Evolutionary conservation across 2,797 vertebrate genomes (phyloP), one percentile per base, ranked within the genome.

Genomic region (Phalanger gymnotis): DNA sequence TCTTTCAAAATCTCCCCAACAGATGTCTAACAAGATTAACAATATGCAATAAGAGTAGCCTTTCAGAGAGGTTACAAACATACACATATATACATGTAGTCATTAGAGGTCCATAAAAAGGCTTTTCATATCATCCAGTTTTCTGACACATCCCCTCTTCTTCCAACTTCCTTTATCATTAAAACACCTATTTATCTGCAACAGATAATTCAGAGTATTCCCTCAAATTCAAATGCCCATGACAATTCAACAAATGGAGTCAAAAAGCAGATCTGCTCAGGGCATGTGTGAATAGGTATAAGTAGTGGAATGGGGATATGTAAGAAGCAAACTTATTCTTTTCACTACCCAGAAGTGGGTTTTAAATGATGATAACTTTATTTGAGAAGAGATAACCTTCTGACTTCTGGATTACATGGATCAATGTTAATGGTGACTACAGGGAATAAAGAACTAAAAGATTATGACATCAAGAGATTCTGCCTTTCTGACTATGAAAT

Each of bases 1-100:
- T 96, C 54, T 57, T 97, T 92, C 53, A 30, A 95, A 91, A 95
- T 56, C 73, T 95, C 96, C 91, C 95, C 73, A 91, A 81, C 73
- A 91, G 57, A 87, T 90, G 95, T 89, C 90, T 91, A 93, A 57
- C 19, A 92, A 89, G 57, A 95, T 81, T 57, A 92, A 53, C 61
- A 95, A 93, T 54, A 93, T 13, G 55, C 40, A 81, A 81, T 22
- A 93, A 95, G n/a, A 40, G 95, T 31, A 81, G 40, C 22, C n/a
- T 94, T 53, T 91, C 91, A 1, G 58, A 91, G 34, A 54, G 27
- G 92, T 3, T 30, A 93, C 4, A 92, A 11, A 94, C 6, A 92
- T 2, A 25, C 12, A 47, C 40, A 81, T 22, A 81, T 47, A 47
- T 47, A 81, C 19, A 81, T 40, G 47, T 0, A 81, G 40, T 47